These are phyloP conservation scores for Encarsia formosa DNA, from an alignment of 2,888 invertebrate species.

Conservation along the genomic window DNA sequence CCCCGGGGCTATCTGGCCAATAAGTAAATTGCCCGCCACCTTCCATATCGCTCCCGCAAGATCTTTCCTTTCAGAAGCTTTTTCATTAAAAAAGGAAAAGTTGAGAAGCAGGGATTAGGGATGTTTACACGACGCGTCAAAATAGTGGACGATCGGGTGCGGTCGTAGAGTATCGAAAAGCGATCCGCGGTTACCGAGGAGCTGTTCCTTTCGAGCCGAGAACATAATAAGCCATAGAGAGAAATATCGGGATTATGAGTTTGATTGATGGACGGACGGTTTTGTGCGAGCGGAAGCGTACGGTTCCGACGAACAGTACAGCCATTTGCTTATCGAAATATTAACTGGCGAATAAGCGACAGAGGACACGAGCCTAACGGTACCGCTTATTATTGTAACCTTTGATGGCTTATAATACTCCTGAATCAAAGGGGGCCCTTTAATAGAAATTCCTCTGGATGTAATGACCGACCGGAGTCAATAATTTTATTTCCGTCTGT, in stretches of 20 bases:
- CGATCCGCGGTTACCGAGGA: not conserved
- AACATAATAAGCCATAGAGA: slow-evolving; percentile 9
- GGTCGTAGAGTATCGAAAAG: not conserved
- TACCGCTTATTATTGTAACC: not conserved
- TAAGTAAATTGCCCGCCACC: slow-evolving; percentile 44
- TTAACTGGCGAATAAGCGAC: slow-evolving; percentile 11
- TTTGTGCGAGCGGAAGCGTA: not conserved
- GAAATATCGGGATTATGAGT: slow-evolving; percentile 19
- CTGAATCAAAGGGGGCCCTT: too few species aligned
- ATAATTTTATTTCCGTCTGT: too few species aligned
- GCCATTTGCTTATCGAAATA: slow-evolving; percentile 32
- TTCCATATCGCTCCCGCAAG: slow-evolving; percentile 17
- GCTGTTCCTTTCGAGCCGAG: slow-evolving; percentile 14
- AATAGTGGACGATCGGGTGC: too few species aligned
- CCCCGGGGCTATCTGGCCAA: slow-evolving; percentile 39
- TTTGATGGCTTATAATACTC: too few species aligned
- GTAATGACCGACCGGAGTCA: too few species aligned
- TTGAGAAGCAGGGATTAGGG: too few species aligned
- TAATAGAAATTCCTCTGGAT: too few species aligned
- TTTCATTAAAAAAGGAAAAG: not conserved
- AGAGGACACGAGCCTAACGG: slow-evolving; percentile 18
- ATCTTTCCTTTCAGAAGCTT: too few species aligned
- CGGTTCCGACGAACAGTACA: not conserved
- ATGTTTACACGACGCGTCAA: too few species aligned
- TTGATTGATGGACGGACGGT: slow-evolving; percentile 23